Evolutionary conservation across 1,140 invertebrate genomes (phyloP).

Genomic region (Diabrotica undecimpunctata): DNA sequence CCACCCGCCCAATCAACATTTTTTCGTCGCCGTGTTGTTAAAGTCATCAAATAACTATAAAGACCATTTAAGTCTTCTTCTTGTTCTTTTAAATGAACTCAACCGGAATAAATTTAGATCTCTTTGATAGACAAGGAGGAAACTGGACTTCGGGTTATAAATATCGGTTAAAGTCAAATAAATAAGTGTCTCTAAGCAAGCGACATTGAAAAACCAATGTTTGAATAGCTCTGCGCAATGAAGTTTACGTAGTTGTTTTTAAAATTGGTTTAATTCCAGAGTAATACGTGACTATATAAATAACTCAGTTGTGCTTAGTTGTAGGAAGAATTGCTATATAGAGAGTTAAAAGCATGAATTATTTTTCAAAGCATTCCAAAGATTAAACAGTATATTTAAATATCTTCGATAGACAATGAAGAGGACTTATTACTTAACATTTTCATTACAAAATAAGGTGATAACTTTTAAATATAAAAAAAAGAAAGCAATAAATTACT

Average conservation of each 20-base stretch:
- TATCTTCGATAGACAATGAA: too few relatives aligned
- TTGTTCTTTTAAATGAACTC: conserved; percentile 1
- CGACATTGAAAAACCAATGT: not conserved
- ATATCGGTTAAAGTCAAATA: conserved; percentile 1
- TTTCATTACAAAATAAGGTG: too few relatives aligned
- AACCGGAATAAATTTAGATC: not conserved
- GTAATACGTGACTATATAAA: too few relatives aligned
- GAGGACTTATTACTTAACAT: too few relatives aligned
- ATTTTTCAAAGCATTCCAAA: too few relatives aligned
- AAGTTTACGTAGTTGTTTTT: not conserved
- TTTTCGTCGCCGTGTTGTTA: not conserved
- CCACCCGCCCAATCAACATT: not conserved
- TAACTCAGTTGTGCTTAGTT: too few relatives aligned
- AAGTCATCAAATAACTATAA: not conserved
- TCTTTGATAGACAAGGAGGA: not conserved
- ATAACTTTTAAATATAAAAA: too few relatives aligned
- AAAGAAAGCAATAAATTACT: too few relatives aligned
- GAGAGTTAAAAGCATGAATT: too few relatives aligned
- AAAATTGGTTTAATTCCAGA: not conserved
- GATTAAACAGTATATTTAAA: too few relatives aligned
- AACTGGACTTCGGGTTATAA: not conserved
- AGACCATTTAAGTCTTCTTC: not conserved
- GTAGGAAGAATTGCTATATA: too few relatives aligned
- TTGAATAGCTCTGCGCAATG: not conserved
- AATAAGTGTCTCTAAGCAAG: not conserved